Base-by-base conservation (phyloP, 2,888 invertebrate species). In the Leucophenga maculata region DNA sequence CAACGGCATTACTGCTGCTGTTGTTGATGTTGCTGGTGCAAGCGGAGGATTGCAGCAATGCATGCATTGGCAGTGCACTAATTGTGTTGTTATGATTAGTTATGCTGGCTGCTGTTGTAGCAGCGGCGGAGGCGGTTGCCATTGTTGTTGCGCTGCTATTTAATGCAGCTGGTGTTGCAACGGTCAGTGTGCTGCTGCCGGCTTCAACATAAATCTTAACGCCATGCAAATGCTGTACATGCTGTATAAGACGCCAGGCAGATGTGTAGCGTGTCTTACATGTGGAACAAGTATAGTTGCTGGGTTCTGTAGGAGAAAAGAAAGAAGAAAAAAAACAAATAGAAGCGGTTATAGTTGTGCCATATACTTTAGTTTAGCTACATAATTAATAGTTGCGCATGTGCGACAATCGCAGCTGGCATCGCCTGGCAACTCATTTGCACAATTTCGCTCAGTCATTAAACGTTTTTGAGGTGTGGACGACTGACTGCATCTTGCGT, bases 221-320 rank as follows among this genome's bases (percentile, higher is more conserved):
- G 20, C 97, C 97, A 86, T 98, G 98, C 71, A 94, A 93, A 84
- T 95, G 94, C 88, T 98, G 98, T 32, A 95, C 97, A 88, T 98
- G 98, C 87, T 98, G 97, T 52, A 98, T 92, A 72, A 98, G 91
- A 70, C 94, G 92, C 98, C 98, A 98, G 8, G 98, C 97, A n/a
- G 97, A 97, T 80, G 93, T 93, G 79, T 96, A 93, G 65, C 95
- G 93, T 75, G 95, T 94, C 86, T 97, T 96, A 90, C 98, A 98
- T 77, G 97, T 97, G 60, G 94, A 95, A 86, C 98, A 98, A 77
- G 96, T 94, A 89, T 97, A 95, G 91, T 95, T 95, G 89, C 94
- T 94, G 76, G 98, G 98, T 90, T 98, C 98, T 97, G 94, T 14
- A 82, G 79, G 73, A 2, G 9, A 54, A 54, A 18, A 18, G 18